These are phyloP conservation scores for Nothoprocta pentlandii DNA, from an alignment of 2,113 vertebrate species.

Conservation along the genomic window DNA sequence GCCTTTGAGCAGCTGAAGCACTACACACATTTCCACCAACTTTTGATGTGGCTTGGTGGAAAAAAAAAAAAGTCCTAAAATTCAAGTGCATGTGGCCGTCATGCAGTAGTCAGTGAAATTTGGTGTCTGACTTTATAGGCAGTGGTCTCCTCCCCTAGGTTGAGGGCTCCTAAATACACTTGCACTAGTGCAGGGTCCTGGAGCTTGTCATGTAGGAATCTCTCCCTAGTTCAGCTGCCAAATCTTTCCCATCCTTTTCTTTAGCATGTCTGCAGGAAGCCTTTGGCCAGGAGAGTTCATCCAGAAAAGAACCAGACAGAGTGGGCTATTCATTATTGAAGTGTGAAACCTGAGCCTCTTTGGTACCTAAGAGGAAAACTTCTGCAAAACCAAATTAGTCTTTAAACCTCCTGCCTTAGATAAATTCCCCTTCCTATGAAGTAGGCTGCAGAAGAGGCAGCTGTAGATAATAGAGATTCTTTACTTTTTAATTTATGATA, in stretches of 20 bases:
- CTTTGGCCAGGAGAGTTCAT: background rate
- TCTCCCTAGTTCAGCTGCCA: background rate
- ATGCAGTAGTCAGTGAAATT: background rate
- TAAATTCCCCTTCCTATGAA: background rate
- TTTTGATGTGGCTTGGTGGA: background rate
- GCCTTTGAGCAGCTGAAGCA: background rate
- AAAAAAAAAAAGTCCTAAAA: background rate
- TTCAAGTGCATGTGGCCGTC: background rate
- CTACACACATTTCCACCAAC: background rate
- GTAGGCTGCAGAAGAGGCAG: background rate
- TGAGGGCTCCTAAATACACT: background rate
- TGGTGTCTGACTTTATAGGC: background rate
- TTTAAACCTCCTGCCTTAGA: background rate
- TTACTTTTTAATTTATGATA: background rate
- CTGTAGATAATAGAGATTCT: background rate
- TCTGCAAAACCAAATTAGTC: background rate
- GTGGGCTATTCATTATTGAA: background rate
- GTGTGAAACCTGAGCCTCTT: background rate
- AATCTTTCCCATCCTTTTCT: background rate
- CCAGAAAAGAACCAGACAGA: background rate
- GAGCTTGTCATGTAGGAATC: background rate
- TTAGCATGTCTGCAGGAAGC: background rate
- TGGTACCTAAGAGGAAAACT: background rate
- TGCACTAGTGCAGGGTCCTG: background rate
- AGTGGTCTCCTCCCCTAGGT: background rate